Conservation (phyloP, 2,797 vertebrate genomes). For the Numenius phaeopus region DNA sequence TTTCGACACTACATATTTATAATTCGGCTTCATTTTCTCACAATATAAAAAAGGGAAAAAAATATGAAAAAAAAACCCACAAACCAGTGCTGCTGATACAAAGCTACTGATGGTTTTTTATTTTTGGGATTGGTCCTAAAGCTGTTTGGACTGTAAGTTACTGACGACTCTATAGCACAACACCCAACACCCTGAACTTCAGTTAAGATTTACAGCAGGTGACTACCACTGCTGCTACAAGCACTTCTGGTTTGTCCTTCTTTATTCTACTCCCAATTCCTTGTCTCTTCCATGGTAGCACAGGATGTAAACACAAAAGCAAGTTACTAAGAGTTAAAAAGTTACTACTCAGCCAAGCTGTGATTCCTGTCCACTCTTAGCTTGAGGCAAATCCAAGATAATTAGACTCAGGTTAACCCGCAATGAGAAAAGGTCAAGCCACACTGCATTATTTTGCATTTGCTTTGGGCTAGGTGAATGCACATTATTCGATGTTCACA, state of each 20-base stretch:
- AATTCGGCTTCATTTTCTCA: neutral
- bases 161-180: neutral
- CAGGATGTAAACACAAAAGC: conserved; percentile 4
- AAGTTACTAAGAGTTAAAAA: conserved; percentile 28
- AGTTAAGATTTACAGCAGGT: neutral
- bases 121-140: neutral
- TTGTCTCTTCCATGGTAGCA: neutral
- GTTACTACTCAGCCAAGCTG: conserved; percentile 8
- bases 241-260: neutral
- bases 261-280: neutral
- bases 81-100: neutral
- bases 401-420: conserved; percentile 65
- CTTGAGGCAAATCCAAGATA: conserved; percentile 46
- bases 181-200: neutral
- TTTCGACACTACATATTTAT: neutral
- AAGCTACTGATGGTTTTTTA: neutral
- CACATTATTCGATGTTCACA: conserved; percentile 31
- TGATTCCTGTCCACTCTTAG: conserved; percentile 40
- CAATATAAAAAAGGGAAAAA: neutral
- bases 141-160: neutral
- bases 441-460: conserved; percentile 57
- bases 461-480: conserved; percentile 48
- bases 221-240: neutral
- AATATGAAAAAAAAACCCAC: no score
- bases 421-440: conserved; percentile 61